Conservation (phyloP, 2,797 vertebrate species). For the Falco columbarius region DNA sequence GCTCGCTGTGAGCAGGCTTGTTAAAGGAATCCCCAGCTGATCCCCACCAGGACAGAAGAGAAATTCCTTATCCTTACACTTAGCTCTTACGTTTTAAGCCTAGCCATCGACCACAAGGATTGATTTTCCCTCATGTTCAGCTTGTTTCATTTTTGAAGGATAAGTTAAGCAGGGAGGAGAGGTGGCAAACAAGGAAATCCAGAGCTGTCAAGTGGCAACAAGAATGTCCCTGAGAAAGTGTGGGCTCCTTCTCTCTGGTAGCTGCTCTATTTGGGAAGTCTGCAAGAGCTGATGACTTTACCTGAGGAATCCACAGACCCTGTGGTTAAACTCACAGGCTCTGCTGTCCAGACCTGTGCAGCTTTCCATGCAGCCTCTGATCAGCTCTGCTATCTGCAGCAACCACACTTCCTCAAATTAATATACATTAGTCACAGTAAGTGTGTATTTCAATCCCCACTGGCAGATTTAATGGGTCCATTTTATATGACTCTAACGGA, state of each 20-base stretch:
- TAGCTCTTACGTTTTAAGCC: background rate
- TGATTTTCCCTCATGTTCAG: background rate
- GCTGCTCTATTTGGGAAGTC: background rate
- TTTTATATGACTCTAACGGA: background rate
- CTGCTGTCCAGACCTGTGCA: background rate
- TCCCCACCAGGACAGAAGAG: background rate
- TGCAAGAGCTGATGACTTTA: background rate
- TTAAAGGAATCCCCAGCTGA: background rate
- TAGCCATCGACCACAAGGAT: background rate
- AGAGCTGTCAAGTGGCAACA: background rate
- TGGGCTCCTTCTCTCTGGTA: background rate
- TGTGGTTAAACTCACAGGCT: background rate
- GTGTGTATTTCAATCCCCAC: background rate
- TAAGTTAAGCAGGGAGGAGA: background rate
- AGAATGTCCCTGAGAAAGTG: background rate
- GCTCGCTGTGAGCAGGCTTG: accelerated
- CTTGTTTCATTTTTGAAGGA: background rate
- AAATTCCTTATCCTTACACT: background rate
- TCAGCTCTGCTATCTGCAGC: background rate
- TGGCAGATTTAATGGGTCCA: background rate
- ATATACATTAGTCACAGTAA: background rate
- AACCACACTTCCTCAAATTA: background rate
- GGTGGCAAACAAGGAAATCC: background rate
- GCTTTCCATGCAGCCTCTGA: background rate
- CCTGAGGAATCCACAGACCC: background rate